Evolutionary conservation across 2,888 invertebrate species (phyloP).

Genomic region (Zygaena filipendulae): DNA sequence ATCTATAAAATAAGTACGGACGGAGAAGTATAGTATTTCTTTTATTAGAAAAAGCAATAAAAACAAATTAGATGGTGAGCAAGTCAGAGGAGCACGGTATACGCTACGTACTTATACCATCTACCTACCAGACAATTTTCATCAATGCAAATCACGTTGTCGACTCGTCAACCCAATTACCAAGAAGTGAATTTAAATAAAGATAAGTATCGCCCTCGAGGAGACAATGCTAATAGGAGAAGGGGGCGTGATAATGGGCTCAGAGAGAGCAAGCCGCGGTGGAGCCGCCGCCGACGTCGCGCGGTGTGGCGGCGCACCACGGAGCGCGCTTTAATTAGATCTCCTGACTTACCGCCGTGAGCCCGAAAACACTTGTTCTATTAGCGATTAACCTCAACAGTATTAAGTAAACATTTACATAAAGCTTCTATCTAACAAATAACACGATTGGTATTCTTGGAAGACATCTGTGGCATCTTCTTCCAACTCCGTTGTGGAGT

Average conservation of each 20-base stretch:
- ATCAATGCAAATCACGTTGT: constrained; percentile 70
- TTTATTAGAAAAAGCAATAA: constrained; percentile 54
- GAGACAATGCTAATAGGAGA: constrained; percentile 68
- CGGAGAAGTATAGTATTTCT: too few relatives aligned
- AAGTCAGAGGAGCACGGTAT: constrained; percentile 43
- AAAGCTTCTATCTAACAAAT: too few relatives aligned
- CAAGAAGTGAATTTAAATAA: constrained; percentile 70
- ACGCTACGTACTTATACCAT: too few relatives aligned
- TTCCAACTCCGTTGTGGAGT: too few relatives aligned
- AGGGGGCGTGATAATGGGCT: constrained; percentile 65
- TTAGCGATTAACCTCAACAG: constrained; percentile 56
- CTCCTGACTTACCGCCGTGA: constrained; percentile 56
- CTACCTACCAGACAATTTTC: constrained; percentile 60
- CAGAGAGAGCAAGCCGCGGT: constrained; percentile 39
- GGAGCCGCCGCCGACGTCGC: too few relatives aligned
- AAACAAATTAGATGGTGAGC: constrained; percentile 51
- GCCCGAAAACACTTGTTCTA: constrained; percentile 63
- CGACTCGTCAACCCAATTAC: constrained; percentile 70
- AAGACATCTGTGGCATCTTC: too few relatives aligned
- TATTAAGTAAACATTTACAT: constrained; percentile 34
- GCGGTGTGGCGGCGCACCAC: constrained; percentile 26
- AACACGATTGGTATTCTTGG: too few relatives aligned
- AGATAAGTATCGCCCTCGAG: constrained; percentile 68
- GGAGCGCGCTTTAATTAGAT: constrained; percentile 56
- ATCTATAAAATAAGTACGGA: too few relatives aligned